Conservation (phyloP, 2,113 vertebrate species). For the Silurus asotus region DNA sequence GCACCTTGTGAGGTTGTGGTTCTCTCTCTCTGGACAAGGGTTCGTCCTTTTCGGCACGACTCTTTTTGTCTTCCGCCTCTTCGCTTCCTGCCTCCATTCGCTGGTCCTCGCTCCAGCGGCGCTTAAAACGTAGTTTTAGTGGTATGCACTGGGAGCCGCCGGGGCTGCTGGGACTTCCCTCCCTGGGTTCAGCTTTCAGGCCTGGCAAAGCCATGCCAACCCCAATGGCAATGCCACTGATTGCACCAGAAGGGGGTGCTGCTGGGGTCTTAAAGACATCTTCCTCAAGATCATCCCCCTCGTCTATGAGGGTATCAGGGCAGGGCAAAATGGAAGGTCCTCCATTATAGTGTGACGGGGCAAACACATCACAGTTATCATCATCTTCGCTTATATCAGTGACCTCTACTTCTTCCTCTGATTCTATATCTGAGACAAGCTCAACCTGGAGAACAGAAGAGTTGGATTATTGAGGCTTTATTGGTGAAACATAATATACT, state of each 20-base stretch:
- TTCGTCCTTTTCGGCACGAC: slow-evolving; percentile 38
- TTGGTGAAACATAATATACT: neutral
- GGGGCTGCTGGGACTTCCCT: slow-evolving; percentile 63
- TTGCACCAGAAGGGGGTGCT: slow-evolving; percentile 56
- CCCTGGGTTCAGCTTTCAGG: slow-evolving; percentile 69
- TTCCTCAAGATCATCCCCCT: slow-evolving; percentile 81
- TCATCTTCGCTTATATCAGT: slow-evolving; percentile 88
- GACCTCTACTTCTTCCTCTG: slow-evolving; percentile 86
- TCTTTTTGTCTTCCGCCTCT: slow-evolving; percentile 79
- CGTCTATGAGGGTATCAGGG: slow-evolving; percentile 51
- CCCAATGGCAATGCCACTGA: neutral
- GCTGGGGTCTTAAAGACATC: slow-evolving; percentile 89
- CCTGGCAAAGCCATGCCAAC: slow-evolving; percentile 44
- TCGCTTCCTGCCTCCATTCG: slow-evolving; percentile 81
- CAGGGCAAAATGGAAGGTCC: slow-evolving; percentile 16
- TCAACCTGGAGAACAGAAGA: slow-evolving; percentile 73
- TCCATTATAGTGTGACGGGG: slow-evolving; percentile 38
- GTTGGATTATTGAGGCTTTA: neutral
- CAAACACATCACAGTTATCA: slow-evolving; percentile 63
- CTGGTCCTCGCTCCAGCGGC: slow-evolving; percentile 91
- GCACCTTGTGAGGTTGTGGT: slow-evolving; percentile 47
- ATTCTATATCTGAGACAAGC: slow-evolving; percentile 84
- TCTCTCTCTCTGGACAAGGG: slow-evolving; percentile 49
- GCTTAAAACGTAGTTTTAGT: slow-evolving; percentile 87
- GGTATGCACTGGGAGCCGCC: slow-evolving; percentile 80